Conservation (phyloP, 2,888 invertebrate genomes). For the Diachrysia chrysitis region DNA sequence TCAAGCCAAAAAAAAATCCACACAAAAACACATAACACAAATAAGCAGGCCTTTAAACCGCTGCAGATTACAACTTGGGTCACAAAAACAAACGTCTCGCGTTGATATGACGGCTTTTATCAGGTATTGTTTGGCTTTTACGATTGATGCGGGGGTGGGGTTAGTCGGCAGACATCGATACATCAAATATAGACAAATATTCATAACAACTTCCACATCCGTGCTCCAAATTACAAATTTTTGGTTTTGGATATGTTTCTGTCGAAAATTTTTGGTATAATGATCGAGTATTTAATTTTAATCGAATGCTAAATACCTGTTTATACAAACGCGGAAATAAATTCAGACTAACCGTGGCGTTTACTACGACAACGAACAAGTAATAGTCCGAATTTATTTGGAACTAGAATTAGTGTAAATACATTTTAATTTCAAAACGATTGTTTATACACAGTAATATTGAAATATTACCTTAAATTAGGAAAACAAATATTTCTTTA, state of each 20-base stretch:
- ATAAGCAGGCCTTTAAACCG: conserved; percentile 32
- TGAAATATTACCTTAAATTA: too few relatives aligned
- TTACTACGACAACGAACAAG: too few relatives aligned
- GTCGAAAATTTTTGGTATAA: background rate
- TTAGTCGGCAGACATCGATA: conserved; percentile 43
- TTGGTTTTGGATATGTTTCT: background rate
- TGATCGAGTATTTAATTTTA: conserved; percentile 17
- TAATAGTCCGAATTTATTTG: too few relatives aligned
- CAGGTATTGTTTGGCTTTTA: conserved; percentile 84
- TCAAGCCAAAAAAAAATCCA: too few relatives aligned
- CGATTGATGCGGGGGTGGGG: conserved; percentile 70
- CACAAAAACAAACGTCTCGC: conserved; percentile 65
- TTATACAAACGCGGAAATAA: too few relatives aligned
- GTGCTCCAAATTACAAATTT: conserved; percentile 4
- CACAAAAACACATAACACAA: too few relatives aligned
- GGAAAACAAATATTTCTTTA: too few relatives aligned
- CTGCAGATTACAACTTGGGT: conserved; percentile 53
- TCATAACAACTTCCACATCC: conserved; percentile 21
- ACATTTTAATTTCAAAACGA: too few relatives aligned
- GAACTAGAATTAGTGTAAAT: too few relatives aligned
- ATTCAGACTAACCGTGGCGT: too few relatives aligned
- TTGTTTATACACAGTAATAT: too few relatives aligned
- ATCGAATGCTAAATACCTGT: too few relatives aligned
- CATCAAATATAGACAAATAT: conserved; percentile 36
- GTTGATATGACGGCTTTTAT: conserved; percentile 84